Conservation (phyloP, 2,888 invertebrate species). For the Napeogenes inachia region DNA sequence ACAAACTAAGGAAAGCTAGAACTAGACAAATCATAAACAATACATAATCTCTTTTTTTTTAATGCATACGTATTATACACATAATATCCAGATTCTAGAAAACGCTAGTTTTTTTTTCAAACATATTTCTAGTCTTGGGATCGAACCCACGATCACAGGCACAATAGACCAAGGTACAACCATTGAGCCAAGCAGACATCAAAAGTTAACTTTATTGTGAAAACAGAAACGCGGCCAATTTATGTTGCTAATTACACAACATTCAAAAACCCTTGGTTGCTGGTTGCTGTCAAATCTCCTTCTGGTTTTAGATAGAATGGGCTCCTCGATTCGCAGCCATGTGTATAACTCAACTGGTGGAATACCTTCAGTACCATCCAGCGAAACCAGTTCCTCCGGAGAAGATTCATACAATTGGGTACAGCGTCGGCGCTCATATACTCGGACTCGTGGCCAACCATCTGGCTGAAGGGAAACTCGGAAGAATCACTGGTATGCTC, state of each 20-base stretch:
- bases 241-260: too few relatives aligned
- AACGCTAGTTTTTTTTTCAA: too few relatives aligned
- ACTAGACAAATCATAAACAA: too few relatives aligned
- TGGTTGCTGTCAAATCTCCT: neutral
- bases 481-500: constrained; percentile 79
- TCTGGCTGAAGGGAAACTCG: constrained; percentile 85
- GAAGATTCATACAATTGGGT: constrained; percentile 87
- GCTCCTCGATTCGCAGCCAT: constrained; percentile 80
- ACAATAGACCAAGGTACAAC: too few relatives aligned
- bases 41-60: too few relatives aligned
- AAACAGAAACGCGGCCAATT: neutral
- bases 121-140: too few relatives aligned
- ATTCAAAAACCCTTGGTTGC: too few relatives aligned
- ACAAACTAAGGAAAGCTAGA: too few relatives aligned
- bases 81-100: too few relatives aligned
- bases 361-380: constrained; percentile 87
- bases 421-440: constrained; percentile 92
- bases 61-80: too few relatives aligned
- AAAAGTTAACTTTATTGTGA: neutral
- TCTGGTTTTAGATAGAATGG: constrained; percentile 74
- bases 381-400: constrained; percentile 83
- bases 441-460: constrained; percentile 89
- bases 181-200: too few relatives aligned
- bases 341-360: constrained; percentile 88
- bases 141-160: too few relatives aligned